These are phyloP conservation scores for Caenorhabditis sinica DNA, from an alignment of 2,888 invertebrate species.

Conservation along the genomic window DNA sequence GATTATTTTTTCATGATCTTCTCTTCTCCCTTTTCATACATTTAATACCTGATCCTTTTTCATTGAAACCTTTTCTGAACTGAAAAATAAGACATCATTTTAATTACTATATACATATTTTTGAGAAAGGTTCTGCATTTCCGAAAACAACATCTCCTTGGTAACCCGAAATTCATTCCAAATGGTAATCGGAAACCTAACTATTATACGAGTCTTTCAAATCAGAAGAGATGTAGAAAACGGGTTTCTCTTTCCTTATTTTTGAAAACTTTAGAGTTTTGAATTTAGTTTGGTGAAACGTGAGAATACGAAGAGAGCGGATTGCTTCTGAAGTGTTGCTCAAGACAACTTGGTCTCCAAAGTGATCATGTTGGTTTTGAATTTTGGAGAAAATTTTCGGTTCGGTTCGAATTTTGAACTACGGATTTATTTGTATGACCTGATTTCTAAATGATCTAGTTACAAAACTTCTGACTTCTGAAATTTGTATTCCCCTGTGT, in stretches of 20 bases:
- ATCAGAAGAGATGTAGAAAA: constrained; percentile 11
- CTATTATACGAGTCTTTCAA: constrained; percentile 19
- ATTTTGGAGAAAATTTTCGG: background rate
- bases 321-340: too few species aligned
- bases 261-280: background rate
- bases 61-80: background rate
- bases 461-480: too few species aligned
- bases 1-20: constrained; percentile 33
- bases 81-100: constrained; percentile 28
- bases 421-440: too few species aligned
- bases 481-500: too few species aligned
- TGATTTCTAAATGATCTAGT: too few species aligned
- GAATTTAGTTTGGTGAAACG: constrained; percentile 10
- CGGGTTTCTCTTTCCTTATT: background rate
- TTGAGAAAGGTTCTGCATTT: constrained; percentile 6
- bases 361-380: background rate
- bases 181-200: constrained; percentile 20
- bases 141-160: constrained; percentile 39
- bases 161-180: background rate
- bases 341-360: background rate
- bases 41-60: constrained; percentile 5
- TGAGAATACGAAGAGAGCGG: background rate
- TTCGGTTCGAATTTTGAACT: too few species aligned
- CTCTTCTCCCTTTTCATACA: background rate
- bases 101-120: constrained; percentile 23